These are phyloP conservation scores for Agrochola litura DNA, from an alignment of 2,888 invertebrate genomes.

Conservation along the genomic window DNA sequence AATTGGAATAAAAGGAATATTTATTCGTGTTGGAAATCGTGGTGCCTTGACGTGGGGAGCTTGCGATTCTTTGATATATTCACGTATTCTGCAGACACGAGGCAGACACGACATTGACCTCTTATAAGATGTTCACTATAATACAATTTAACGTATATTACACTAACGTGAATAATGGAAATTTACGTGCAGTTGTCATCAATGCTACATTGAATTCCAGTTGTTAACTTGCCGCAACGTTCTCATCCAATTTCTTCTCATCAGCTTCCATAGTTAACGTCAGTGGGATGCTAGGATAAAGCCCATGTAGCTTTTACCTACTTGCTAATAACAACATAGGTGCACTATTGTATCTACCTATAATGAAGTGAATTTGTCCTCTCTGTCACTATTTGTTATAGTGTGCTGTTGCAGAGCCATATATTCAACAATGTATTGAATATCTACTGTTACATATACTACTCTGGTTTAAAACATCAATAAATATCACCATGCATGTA, in stretches of 20 bases:
- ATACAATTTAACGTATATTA: conserved; percentile 33
- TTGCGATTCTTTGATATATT: conserved; percentile 76
- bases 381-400: not conserved
- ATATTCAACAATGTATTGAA: not conserved
- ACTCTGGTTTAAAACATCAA: no score
- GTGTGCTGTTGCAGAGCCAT: not conserved
- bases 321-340: not conserved
- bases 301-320: not conserved
- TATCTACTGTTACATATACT: no score
- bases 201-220: not conserved
- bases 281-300: not conserved
- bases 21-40: conserved; percentile 86
- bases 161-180: not conserved
- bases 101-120: conserved; percentile 68
- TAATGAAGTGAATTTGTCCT: not conserved
- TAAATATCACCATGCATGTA: no score
- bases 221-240: not conserved
- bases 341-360: not conserved
- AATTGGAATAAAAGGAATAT: conserved; percentile 91
- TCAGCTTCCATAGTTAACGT: not conserved
- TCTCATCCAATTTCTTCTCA: not conserved
- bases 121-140: conserved; percentile 53
- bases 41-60: conserved; percentile 71
- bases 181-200: conserved; percentile 2
- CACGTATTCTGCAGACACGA: conserved; percentile 73